phyloP scores from a whole-genome alignment of 2,113 vertebrate genomes.

The Brachyhypopomus gauderio region DNA sequence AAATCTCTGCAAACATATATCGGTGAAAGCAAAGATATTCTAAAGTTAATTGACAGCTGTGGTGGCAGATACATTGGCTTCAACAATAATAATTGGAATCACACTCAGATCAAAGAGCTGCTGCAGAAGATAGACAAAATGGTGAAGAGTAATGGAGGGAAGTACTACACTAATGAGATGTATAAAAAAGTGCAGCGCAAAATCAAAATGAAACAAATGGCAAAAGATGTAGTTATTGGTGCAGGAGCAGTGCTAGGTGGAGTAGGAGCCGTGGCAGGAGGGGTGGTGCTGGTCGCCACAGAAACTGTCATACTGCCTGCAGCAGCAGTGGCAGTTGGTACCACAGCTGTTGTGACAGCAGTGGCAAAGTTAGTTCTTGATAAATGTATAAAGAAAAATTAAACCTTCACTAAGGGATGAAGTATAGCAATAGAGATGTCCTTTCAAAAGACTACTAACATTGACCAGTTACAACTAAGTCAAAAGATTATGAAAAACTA shows the following conservation, averaged over 20 bases:
- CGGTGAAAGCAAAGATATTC: slow-evolving; percentile 7
- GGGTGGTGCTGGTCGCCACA: neutral
- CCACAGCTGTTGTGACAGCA: no score
- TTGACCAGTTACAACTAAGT: no score
- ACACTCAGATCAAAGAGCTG: slow-evolving; percentile 49
- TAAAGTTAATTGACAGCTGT: slow-evolving; percentile 3
- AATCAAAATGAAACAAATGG: neutral
- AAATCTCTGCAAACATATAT: slow-evolving; percentile 31
- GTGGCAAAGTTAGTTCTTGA: neutral
- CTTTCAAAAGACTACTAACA: no score
- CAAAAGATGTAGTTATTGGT: neutral
- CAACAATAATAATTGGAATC: slow-evolving; percentile 8
- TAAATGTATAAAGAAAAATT: neutral
- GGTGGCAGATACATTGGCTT: slow-evolving; percentile 55
- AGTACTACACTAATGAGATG: slow-evolving; percentile 9
- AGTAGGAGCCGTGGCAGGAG: slow-evolving; percentile 7
- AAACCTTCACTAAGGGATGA: no score
- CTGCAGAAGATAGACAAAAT: slow-evolving; percentile 46
- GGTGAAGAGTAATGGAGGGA: slow-evolving; percentile 12
- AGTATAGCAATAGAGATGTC: no score
- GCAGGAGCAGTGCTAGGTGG: neutral
- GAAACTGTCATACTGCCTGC: neutral
- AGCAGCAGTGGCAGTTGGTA: neutral
- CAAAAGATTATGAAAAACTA: no score
- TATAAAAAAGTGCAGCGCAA: neutral